These are phyloP conservation scores for Mobula hypostoma DNA, from an alignment of 2,113 vertebrate genomes.

Conservation along the genomic window DNA sequence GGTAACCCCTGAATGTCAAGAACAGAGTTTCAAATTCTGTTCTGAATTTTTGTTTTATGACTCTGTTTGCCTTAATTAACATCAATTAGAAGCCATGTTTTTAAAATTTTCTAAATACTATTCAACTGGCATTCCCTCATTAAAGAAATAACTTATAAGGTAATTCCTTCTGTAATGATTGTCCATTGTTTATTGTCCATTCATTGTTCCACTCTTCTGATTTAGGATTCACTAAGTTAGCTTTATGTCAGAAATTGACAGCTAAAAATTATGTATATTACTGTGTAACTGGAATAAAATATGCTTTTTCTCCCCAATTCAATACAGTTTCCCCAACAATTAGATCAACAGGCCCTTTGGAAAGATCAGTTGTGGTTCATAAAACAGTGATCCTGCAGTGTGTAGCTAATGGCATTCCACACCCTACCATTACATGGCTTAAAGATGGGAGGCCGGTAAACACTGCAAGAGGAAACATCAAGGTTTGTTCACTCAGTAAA, in stretches of 20 bases:
- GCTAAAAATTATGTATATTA: neutral
- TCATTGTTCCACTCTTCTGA: too few species aligned
- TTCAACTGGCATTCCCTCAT: neutral
- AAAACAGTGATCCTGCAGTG: slow-evolving; percentile 74
- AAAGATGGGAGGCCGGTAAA: slow-evolving; percentile 84
- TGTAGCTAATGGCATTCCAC: slow-evolving; percentile 76
- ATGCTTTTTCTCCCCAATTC: slow-evolving; percentile 37
- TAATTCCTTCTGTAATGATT: neutral
- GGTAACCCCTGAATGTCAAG: slow-evolving; percentile 52
- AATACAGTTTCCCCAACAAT: slow-evolving; percentile 80
- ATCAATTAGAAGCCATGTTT: neutral
- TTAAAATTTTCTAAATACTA: neutral
- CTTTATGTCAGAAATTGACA: neutral
- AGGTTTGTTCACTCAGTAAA: slow-evolving; percentile 55
- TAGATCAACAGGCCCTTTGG: slow-evolving; percentile 63
- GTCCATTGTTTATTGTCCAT: neutral
- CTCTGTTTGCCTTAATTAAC: neutral
- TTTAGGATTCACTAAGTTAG: neutral
- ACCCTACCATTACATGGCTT: slow-evolving; percentile 84
- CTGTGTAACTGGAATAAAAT: neutral
- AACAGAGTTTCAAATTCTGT: neutral
- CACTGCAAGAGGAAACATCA: slow-evolving; percentile 67
- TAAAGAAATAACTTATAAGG: neutral
- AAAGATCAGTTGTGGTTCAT: slow-evolving; percentile 71
- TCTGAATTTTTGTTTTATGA: neutral